Conservation (phyloP, 2,888 invertebrate genomes). For the Eupithecia dodoneata region DNA sequence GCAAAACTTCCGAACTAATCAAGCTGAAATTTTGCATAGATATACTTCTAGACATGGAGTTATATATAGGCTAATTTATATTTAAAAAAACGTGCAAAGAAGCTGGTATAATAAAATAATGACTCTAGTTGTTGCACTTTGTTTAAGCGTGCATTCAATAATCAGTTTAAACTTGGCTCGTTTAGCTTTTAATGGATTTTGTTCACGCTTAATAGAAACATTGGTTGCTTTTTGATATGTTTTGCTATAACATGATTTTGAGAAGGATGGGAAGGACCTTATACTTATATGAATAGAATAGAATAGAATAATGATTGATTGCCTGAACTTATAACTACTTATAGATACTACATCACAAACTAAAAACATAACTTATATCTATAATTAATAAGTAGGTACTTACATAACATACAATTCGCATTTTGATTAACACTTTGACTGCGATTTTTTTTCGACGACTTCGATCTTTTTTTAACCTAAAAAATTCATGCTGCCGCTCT, state of each 20-base stretch:
- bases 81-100: background rate
- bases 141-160: conserved; percentile 63
- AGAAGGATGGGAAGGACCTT: background rate
- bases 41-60: background rate
- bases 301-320: too few relatives aligned
- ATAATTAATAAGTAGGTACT: too few relatives aligned
- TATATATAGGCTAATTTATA: too few relatives aligned
- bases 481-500: too few relatives aligned
- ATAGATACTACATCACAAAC: too few relatives aligned
- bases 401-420: too few relatives aligned
- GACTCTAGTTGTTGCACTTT: conserved; percentile 48
- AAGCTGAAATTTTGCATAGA: background rate
- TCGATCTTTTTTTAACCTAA: too few relatives aligned
- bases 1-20: background rate
- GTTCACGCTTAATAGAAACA: conserved; percentile 57
- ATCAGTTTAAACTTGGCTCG: conserved; percentile 62
- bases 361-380: too few relatives aligned
- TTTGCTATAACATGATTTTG: background rate
- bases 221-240: conserved; percentile 45
- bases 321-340: too few relatives aligned
- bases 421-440: too few relatives aligned
- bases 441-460: too few relatives aligned
- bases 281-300: too few relatives aligned
- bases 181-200: conserved; percentile 64
- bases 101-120: background rate